Evolutionary conservation across 2,888 invertebrate species (phyloP).

Genomic region (Lissocephala sabroskyi): DNA sequence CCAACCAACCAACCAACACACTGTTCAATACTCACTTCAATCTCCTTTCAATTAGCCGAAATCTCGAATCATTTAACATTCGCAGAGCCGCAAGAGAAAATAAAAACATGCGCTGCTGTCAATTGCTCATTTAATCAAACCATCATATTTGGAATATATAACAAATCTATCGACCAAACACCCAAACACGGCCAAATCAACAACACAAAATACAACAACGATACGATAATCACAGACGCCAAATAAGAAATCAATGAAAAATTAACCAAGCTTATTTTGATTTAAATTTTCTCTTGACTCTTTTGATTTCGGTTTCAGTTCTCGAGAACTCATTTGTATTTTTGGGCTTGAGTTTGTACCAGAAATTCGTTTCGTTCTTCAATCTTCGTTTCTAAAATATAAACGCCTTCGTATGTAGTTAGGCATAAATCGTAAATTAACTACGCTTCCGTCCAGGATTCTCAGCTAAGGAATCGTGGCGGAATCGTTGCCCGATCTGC

Average conservation of each 20-base stretch:
- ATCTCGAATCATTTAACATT: too few relatives aligned
- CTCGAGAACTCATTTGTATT: slow-evolving; percentile 34
- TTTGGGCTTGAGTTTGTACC: slow-evolving; percentile 19
- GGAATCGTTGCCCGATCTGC: too few relatives aligned
- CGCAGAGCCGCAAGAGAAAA: too few relatives aligned
- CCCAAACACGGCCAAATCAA: slow-evolving; percentile 1
- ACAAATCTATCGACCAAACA: not conserved
- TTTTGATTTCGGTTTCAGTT: slow-evolving; percentile 35
- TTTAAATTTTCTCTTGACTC: too few relatives aligned
- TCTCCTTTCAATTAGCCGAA: too few relatives aligned
- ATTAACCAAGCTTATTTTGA: slow-evolving; percentile 15
- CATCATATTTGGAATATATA: too few relatives aligned
- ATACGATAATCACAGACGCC: slow-evolving; percentile 35
- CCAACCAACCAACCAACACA: slow-evolving; percentile 17
- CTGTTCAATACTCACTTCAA: too few relatives aligned
- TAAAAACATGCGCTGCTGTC: too few relatives aligned
- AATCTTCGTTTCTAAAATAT: slow-evolving; percentile 14
- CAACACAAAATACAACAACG: slow-evolving; percentile 36
- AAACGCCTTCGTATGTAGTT: slow-evolving; percentile 33
- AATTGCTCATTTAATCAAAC: too few relatives aligned
- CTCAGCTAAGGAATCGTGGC: too few relatives aligned
- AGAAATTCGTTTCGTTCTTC: slow-evolving; percentile 18
- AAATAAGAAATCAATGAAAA: slow-evolving; percentile 44
- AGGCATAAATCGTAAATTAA: slow-evolving; percentile 19
- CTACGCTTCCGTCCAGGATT: too few relatives aligned